These are phyloP conservation scores for Psittacula derbiana DNA, from an alignment of 2,797 vertebrate genomes.

Conservation along the genomic window DNA sequence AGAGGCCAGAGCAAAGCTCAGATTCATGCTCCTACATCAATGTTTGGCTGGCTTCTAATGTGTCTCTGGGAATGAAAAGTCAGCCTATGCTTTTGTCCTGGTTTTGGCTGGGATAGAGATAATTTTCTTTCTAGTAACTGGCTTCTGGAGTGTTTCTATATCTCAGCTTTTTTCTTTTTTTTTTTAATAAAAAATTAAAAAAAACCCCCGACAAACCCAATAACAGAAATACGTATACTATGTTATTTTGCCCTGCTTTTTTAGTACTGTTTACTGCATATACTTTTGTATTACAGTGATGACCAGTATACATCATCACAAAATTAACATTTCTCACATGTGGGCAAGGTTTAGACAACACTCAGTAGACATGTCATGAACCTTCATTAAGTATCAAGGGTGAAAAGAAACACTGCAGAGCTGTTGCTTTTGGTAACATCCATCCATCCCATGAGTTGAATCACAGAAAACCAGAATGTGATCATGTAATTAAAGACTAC, in stretches of 20 bases:
- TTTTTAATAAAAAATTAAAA: neutral
- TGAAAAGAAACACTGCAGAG: neutral
- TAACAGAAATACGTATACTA: neutral
- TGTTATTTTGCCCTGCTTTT: neutral
- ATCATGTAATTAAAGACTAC: neutral
- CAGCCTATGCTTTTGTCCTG: neutral
- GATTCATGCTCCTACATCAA: neutral
- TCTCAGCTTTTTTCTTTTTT: neutral
- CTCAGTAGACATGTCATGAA: neutral
- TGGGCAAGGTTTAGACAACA: neutral
- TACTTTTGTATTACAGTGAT: neutral
- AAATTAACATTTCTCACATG: neutral
- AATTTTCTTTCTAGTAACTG: neutral
- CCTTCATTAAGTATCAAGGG: neutral
- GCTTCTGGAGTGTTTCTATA: neutral
- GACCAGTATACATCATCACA: neutral
- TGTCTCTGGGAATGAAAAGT: neutral
- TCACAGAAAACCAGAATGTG: neutral
- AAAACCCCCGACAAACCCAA: neutral
- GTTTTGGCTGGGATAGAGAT: neutral
- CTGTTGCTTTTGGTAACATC: neutral
- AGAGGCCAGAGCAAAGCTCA: neutral
- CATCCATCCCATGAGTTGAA: neutral
- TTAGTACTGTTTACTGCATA: neutral
- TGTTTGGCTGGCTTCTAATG: neutral